Evolutionary conservation across 2,113 vertebrate species (phyloP), one percentile per base, ranked within the genome.

Genomic region (Heterotis niloticus): DNA sequence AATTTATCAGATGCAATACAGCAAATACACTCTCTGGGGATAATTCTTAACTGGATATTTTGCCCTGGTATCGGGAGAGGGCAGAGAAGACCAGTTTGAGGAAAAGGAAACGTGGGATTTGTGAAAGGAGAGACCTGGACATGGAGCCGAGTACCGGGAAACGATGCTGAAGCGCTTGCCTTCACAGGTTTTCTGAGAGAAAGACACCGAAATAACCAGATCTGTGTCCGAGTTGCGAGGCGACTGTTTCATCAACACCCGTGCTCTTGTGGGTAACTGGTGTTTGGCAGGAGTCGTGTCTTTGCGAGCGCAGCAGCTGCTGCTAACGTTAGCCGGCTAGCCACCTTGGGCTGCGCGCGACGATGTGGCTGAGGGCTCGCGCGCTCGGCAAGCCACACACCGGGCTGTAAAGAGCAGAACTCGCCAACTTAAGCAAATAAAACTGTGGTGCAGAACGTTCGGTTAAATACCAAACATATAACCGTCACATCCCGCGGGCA

Each of bases 271-370:
- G 13, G 59, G 13, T 62, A 16, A 62, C 59, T 62, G 9, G 9
- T 62, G 3, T 62, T 62, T 73, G 54, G 71, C 71, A 44, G 34
- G n/a, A 44, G 51, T 70, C 17, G n/a, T 28, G 44, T 17, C 34
- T 34, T 18, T n/a, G 52, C 29, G 69, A 51, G 23, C 44, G 69
- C 18, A 34, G 68, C 29, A 3, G 69, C n/a, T 28, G 16, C 14
- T 16, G 71, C 89, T 90, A 90, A 90, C 81, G 82, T 60, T 82
- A 87, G 88, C 87, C 85, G 80, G 81, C 84, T 54, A 74, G 71
- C 71, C 71, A 57, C 54, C 54, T 54, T 56, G 20, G 20, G 11
- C 54, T 54, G 24, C n/a, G 34, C 1, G n/a, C 28, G 51, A 54
- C 52, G 17, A 23, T 70, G 28, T 44, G 34, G 34, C 68, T 12